A percentile compares a stretch with the other conserved stretches of the same genome.
Conservation (phyloP, 2,113 vertebrate species). For the Entomyzon cyanotis region DNA sequence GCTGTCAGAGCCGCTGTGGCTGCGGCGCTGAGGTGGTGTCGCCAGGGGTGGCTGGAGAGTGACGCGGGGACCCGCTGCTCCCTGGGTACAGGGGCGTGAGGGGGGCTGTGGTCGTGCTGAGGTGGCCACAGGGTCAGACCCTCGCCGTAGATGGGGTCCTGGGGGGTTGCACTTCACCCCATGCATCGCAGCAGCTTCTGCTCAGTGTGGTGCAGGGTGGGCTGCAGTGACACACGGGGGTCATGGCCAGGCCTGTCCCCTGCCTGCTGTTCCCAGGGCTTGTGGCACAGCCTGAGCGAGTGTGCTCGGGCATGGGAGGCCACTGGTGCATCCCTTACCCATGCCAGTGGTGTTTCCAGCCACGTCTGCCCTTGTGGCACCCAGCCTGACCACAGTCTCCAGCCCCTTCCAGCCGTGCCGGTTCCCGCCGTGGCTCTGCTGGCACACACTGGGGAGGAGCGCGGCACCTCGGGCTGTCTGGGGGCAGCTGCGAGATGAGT, state of each 20-base stretch:
- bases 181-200: not conserved
- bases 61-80: not conserved
- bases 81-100: fast-evolving
- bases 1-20: constrained; percentile 33
- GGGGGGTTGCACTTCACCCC: not conserved
- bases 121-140: not conserved
- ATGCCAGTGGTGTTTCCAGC: not conserved
- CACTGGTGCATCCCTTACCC: not conserved
- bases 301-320: fast-evolving
- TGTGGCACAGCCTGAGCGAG: fast-evolving
- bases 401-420: not conserved
- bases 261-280: fast-evolving
- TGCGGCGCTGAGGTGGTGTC: not conserved
- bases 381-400: not conserved
- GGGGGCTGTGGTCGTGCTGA: not conserved
- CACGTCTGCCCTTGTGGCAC: not conserved
- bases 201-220: not conserved
- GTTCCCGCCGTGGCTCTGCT: not conserved
- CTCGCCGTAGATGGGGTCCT: not conserved
- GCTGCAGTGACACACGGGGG: not conserved
- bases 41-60: not conserved
- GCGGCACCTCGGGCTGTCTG: constrained; percentile 7
- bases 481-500: constrained; percentile 30
- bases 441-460: not conserved
- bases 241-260: not conserved